Percentiles rank a stretch among this genome's conserved stretches.
Conservation (phyloP, 2,113 vertebrate species). For the Phasianus colchicus region DNA sequence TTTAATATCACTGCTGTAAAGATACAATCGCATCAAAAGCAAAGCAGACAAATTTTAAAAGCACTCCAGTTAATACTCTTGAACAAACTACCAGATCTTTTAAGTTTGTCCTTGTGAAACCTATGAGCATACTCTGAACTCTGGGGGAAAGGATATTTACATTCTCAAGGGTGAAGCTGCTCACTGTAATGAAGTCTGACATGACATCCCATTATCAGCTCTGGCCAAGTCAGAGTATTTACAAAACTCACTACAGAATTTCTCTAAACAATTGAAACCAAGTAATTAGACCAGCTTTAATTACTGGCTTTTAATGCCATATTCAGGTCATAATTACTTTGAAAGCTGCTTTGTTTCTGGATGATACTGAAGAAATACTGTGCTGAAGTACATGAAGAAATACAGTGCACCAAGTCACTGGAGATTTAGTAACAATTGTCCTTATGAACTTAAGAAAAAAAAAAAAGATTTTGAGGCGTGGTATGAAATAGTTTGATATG, state of each 20-base stretch:
- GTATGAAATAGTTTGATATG: not conserved
- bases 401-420: not conserved
- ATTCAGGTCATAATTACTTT: constrained; percentile 10
- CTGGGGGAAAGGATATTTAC: not conserved
- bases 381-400: not conserved
- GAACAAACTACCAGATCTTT: not conserved
- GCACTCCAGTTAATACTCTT: not conserved
- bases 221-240: constrained; percentile 27
- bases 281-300: constrained; percentile 50
- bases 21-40: not conserved
- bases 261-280: not conserved
- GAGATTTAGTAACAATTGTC: not conserved
- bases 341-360: not conserved
- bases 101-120: not conserved
- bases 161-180: not conserved
- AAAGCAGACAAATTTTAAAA: not conserved
- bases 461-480: not conserved
- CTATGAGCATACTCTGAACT: not conserved
- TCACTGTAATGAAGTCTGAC: not conserved
- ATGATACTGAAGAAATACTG: not conserved
- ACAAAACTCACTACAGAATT: constrained; percentile 29
- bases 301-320: constrained; percentile 23
- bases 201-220: not conserved
- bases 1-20: not conserved
- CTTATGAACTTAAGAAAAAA: not conserved